phyloP scores from a whole-genome alignment of 1,140 invertebrate genomes.

The Limonius californicus region DNA sequence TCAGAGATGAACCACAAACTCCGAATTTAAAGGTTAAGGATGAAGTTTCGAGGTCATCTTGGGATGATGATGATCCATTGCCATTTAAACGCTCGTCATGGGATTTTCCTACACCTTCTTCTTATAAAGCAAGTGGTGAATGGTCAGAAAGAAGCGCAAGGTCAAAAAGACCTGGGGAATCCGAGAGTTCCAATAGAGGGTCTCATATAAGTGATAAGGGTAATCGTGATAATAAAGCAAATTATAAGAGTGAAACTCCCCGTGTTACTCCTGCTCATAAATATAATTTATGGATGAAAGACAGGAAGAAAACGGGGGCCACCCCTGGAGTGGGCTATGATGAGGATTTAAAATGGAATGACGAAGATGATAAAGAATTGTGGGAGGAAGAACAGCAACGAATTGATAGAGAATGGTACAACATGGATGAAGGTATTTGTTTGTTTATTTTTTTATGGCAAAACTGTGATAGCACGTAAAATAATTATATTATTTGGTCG shows the following conservation, averaged over 20 bases:
- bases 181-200: slow-evolving; percentile 23
- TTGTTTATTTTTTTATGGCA: slow-evolving; percentile 8
- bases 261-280: slow-evolving; percentile 83
- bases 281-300: slow-evolving; percentile 74
- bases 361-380: slow-evolving; percentile 66
- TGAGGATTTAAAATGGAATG: slow-evolving; percentile 52
- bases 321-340: slow-evolving; percentile 52
- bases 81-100: slow-evolving; percentile 71
- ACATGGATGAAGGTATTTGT: slow-evolving; percentile 75
- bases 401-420: slow-evolving; percentile 95
- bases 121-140: slow-evolving; percentile 48
- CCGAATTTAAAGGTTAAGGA: slow-evolving; percentile 69
- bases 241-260: slow-evolving; percentile 63
- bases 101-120: slow-evolving; percentile 86
- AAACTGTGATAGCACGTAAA: no score
- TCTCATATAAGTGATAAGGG: slow-evolving; percentile 17
- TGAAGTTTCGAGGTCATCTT: slow-evolving; percentile 69
- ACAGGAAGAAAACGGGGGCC: slow-evolving; percentile 58
- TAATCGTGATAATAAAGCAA: slow-evolving; percentile 21
- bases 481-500: no score
- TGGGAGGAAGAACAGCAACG: slow-evolving; percentile 94
- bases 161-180: slow-evolving; percentile 26
- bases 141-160: slow-evolving; percentile 49
- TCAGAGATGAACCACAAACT: slow-evolving; percentile 77
- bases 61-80: slow-evolving; percentile 78